Evolutionary conservation across 1,140 invertebrate species (phyloP).

Genomic region (Anthonomus grandis): DNA sequence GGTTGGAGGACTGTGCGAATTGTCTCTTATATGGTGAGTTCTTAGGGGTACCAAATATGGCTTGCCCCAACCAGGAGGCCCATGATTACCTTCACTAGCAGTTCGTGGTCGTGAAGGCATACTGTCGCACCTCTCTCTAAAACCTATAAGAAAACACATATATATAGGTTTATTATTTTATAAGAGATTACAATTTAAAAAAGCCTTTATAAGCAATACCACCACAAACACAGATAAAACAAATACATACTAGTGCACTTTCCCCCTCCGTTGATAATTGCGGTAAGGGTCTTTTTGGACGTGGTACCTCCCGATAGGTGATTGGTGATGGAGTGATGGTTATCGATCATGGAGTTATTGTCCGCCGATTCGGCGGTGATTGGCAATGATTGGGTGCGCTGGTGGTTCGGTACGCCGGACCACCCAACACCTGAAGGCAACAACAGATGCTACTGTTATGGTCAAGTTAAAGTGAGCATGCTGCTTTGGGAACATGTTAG

Average conservation of each 20-base stretch:
- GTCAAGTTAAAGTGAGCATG: background rate
- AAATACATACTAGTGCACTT: constrained; percentile 10
- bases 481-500: background rate
- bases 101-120: constrained; percentile 68
- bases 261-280: constrained; percentile 13
- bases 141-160: constrained; percentile 29
- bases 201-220: background rate
- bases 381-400: constrained; percentile 65
- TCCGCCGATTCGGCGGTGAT: no score
- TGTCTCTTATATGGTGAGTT: constrained; percentile 55
- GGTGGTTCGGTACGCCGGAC: constrained; percentile 50
- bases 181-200: background rate
- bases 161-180: background rate
- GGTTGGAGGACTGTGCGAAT: constrained; percentile 61
- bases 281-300: constrained; percentile 5
- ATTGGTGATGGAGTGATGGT: constrained; percentile 17
- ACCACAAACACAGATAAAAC: background rate
- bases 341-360: constrained; percentile 17
- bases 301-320: background rate
- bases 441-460: background rate
- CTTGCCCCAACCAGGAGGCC: constrained; percentile 24
- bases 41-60: constrained; percentile 48
- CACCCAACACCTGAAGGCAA: constrained; percentile 37
- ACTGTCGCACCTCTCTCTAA: constrained; percentile 73
- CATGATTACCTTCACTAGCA: constrained; percentile 58